phyloP scores from a whole-genome alignment of 2,797 vertebrate species.

The Diceros bicornis region DNA sequence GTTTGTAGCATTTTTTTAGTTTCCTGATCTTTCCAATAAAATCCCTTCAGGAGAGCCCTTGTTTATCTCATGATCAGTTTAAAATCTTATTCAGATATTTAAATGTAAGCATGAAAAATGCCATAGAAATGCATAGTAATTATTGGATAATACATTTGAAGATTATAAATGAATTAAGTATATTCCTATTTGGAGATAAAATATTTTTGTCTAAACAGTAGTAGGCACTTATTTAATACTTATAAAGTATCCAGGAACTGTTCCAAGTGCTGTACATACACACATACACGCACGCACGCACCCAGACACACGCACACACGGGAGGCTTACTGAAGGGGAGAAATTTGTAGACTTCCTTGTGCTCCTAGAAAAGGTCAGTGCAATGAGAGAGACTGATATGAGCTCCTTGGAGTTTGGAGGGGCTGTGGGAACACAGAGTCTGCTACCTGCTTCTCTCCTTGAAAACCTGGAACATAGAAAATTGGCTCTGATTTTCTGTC shows the following conservation, averaged over 20 bases:
- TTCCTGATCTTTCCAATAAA: background rate
- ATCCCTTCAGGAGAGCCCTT: background rate
- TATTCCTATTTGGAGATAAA: background rate
- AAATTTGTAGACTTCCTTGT: background rate
- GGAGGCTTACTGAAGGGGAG: background rate
- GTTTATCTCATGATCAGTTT: background rate
- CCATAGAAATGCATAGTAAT: background rate
- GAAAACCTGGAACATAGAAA: background rate
- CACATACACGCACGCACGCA: background rate
- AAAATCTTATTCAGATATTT: background rate
- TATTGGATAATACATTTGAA: background rate
- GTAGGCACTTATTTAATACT: background rate
- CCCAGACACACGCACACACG: background rate
- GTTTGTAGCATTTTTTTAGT: constrained; percentile 87
- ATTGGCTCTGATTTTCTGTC: background rate
- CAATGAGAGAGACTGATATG: background rate
- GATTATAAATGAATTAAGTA: background rate
- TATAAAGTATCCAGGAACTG: background rate
- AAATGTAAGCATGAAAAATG: background rate
- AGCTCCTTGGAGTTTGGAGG: background rate
- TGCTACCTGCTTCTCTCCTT: background rate
- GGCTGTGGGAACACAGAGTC: background rate
- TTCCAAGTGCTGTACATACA: background rate
- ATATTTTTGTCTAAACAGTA: background rate
- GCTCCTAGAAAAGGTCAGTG: background rate